phyloP scores from a whole-genome alignment of 2,888 invertebrate genomes.

The Danaus chrysippus region DNA sequence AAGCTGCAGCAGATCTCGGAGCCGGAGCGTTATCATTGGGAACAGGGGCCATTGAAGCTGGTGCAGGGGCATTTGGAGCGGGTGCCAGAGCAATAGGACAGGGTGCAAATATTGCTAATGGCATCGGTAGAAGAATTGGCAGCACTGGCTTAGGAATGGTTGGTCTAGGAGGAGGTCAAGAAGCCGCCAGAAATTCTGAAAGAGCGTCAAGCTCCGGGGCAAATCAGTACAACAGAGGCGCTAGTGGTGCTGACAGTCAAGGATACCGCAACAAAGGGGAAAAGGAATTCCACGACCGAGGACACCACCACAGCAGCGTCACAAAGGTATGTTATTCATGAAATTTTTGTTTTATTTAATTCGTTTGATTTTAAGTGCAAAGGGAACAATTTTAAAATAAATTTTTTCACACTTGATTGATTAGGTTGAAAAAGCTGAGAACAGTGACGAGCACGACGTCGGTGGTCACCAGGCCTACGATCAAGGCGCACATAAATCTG shows the following conservation, averaged over 20 bases:
- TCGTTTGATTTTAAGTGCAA: too few species aligned
- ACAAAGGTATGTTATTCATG: conserved; percentile 7
- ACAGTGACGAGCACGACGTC: neutral
- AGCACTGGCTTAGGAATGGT: neutral
- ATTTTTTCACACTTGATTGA: neutral
- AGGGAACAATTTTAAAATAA: too few species aligned
- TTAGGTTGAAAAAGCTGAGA: neutral
- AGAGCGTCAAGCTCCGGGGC: neutral
- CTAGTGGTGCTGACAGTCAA: neutral
- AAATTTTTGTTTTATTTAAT: neutral
- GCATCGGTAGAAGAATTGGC: neutral
- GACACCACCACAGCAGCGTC: conserved; percentile 16
- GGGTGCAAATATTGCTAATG: neutral
- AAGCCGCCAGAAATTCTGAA: neutral
- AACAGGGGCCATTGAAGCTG: too few species aligned
- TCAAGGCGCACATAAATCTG: neutral
- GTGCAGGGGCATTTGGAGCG: neutral
- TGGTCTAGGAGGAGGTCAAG: neutral
- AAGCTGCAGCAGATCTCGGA: neutral
- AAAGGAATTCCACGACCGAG: conserved; percentile 13
- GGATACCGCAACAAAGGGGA: conserved; percentile 10
- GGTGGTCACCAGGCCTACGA: neutral
- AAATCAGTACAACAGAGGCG: conserved; percentile 3
- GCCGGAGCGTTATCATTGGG: neutral
- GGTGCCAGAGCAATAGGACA: neutral